A percentile compares a stretch with the other conserved stretches of the same genome.
These are phyloP conservation scores for Centropus bengalensis DNA, from an alignment of 2,113 vertebrate genomes.

Conservation along the genomic window DNA sequence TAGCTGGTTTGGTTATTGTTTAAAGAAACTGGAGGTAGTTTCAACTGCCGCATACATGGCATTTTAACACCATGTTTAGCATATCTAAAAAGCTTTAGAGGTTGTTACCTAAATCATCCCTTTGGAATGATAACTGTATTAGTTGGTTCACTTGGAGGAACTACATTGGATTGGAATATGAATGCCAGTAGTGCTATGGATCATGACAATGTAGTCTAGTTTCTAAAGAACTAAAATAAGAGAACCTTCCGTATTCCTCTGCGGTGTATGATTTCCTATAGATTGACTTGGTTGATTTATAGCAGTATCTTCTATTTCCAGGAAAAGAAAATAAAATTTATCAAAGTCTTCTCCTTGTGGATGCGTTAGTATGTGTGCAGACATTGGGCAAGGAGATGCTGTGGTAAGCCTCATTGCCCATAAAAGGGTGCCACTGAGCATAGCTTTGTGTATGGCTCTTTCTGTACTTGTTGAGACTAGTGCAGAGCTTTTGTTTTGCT, in stretches of 20 bases:
- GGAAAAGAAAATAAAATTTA: background rate
- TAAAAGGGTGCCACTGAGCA: background rate
- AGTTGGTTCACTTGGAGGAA: background rate
- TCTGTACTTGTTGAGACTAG: background rate
- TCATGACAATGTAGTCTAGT: background rate
- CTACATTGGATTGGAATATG: background rate
- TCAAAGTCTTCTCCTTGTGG: fast-evolving
- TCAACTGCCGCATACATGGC: background rate
- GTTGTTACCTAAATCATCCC: background rate
- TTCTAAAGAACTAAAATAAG: background rate
- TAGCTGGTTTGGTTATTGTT: fast-evolving
- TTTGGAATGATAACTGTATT: background rate
- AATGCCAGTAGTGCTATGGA: background rate
- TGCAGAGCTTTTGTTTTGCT: background rate
- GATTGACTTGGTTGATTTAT: background rate
- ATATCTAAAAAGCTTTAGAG: background rate
- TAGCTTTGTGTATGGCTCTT: too few species aligned
- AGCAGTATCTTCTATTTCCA: background rate
- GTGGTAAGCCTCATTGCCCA: background rate
- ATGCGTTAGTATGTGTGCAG: background rate
- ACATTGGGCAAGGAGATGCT: background rate
- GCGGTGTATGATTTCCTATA: background rate
- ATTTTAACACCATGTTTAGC: background rate
- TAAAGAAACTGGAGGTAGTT: background rate
- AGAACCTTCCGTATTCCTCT: background rate